Conservation (phyloP, 1,140 invertebrate species). For the Halyomorpha halys region DNA sequence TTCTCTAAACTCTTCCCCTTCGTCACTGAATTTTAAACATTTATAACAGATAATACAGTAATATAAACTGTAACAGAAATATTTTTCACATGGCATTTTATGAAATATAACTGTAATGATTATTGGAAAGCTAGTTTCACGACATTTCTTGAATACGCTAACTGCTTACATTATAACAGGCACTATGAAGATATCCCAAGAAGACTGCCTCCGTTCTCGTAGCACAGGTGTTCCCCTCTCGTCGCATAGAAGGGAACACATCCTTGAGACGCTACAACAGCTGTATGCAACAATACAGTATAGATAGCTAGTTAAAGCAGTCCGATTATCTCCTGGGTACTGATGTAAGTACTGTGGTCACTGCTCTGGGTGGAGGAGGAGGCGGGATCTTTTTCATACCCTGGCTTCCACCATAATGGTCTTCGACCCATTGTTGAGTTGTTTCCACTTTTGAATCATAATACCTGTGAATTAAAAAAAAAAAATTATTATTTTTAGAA, state of each 20-base stretch:
- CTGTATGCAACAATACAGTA: too few relatives aligned
- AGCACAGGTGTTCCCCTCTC: not conserved
- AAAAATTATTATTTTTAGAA: too few relatives aligned
- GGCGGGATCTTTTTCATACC: conserved; percentile 55
- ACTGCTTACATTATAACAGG: conserved; percentile 3
- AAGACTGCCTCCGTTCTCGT: conserved; percentile 1
- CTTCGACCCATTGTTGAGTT: conserved; percentile 64
- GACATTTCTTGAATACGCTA: not conserved
- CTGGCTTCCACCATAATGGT: conserved; percentile 58
- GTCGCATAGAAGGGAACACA: not conserved
- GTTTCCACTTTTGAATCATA: conserved; percentile 16
- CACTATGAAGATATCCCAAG: not conserved
- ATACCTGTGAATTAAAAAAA: conserved; percentile 33
- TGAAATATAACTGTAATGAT: too few relatives aligned
- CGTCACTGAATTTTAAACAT: too few relatives aligned
- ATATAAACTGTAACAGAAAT: too few relatives aligned
- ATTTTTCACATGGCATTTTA: too few relatives aligned
- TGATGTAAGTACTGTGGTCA: conserved; percentile 60
- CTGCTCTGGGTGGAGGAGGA: conserved; percentile 64
- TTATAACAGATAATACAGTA: too few relatives aligned
- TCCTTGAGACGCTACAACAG: too few relatives aligned
- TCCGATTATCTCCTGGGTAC: not conserved
- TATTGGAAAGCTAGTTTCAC: not conserved
- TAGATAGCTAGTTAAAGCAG: not conserved
- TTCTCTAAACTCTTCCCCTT: too few relatives aligned